Base-by-base conservation (phyloP, 2,797 vertebrate species). In the Enteromius argenteus region DNA sequence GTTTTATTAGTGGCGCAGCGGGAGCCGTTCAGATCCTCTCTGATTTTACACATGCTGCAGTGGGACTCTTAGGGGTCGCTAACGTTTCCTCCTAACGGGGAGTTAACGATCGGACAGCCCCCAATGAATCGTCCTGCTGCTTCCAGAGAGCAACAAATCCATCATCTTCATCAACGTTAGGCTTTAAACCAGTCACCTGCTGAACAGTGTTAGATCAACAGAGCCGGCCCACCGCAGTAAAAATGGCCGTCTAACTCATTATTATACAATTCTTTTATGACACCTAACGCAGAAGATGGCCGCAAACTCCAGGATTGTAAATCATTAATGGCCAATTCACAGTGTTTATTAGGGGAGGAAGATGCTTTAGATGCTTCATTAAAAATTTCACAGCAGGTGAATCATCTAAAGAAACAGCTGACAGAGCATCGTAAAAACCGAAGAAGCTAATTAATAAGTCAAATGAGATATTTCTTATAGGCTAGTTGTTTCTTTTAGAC, bases 81-180 rank as follows among this genome's bases (percentile, higher is more conserved):
- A 87, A 71, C 51, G 56, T 69, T 80, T 87, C 86, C 84, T 87
- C 23, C 58, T 86, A 84, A 84, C 75, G 56, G 32, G 42, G 77
- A 78, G 23, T 46, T 78, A 49, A 85, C 3, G 21, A 71, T 14
- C 62, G 3, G 37, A 58, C 35, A 42, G 60, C 85, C 67, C 85
- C 69, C 51, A 19, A 37, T 77, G 64, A 39, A 86, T 68, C 66
- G 35, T 53, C 30, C 2, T 0, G 13, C 58, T 62, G 27, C 60
- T 15, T 62, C 60, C 60, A 62, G 13, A 44, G 53, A 42, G 66
- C 62, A 74, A 79, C 42, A 78, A 39, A 81, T 84, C 84, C 64
- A 82, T 87, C 81, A 71, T 77, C 81, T 35, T 86, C 60, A 75
- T 53, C 81, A 77, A 66, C 66, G 27, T 64, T 72, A 46, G 60